Base-by-base conservation (phyloP, 2,888 invertebrate genomes). In the Agrochola lychnidis region DNA sequence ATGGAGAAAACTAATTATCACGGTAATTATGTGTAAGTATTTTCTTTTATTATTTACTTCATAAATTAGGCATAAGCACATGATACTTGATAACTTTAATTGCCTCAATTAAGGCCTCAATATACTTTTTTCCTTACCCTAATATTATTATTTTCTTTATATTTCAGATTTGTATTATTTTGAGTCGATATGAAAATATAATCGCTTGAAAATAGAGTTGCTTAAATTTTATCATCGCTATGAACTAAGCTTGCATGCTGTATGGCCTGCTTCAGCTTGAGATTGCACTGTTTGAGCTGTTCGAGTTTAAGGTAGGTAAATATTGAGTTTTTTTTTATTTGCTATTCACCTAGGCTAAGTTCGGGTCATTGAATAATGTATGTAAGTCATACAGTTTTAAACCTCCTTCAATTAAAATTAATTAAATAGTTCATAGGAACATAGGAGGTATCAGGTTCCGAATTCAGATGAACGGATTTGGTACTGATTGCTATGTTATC, bases 131-230 rank as follows among this genome's bases (percentile, higher is more conserved):
- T 42, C 10, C 16, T n/a, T 3, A 14, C 6, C 7, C 1, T 36
- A 66, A 19, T 6, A 25, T 45, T 19, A 9, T 12, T 51, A 61
- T 74, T 76, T 53, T 30, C 2, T 69, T 59, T n/a, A 0, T 5
- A 5, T 82, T 82, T 79, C 69, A 82, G 69, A 30, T 19, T 79
- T 82, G 2, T 14, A 4, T 25, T 19, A 19, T 42, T 74, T 25
- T 48, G 0, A 51, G n/a, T n/a, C 10, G 4, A 45, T 12, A 25
- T 25, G 12, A 63, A 30, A n/a, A 57, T 51, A 57, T 51, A 36
- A 42, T 48, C 0, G 40, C 66, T 81, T 63, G 14, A n/a, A n/a
- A 48, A 14, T 0, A 25, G 36, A 53, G 40, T 61, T 56, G 48
- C 51, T 76, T 57, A 22, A 40, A 57, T 5, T 14, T 76, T 10